Evolutionary conservation across 2,113 vertebrate genomes (phyloP).

Genomic region (Thymallus thymallus): DNA sequence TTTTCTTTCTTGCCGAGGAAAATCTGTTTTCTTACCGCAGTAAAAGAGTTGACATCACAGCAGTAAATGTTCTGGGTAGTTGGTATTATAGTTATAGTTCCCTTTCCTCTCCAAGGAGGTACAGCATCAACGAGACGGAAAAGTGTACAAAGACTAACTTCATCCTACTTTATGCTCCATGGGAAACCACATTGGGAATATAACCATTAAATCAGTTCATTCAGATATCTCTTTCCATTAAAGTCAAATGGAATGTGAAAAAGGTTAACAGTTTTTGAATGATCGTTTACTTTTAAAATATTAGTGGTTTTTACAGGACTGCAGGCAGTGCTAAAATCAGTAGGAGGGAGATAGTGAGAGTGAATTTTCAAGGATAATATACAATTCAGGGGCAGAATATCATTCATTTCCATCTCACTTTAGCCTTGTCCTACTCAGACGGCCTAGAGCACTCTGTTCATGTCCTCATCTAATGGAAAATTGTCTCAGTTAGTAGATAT

Average conservation of each 20-base stretch:
- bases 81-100: background rate
- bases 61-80: background rate
- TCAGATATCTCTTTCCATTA: background rate
- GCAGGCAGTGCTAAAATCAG: background rate
- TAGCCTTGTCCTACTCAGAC: slow-evolving; percentile 47
- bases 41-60: background rate
- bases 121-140: background rate
- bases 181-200: background rate
- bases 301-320: background rate
- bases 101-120: background rate
- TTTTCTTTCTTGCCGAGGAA: too few species aligned
- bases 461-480: slow-evolving; percentile 60
- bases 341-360: background rate
- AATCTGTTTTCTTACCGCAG: background rate
- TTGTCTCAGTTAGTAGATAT: slow-evolving; percentile 42
- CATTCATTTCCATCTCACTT: slow-evolving; percentile 33
- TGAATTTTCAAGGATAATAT: slow-evolving; percentile 21
- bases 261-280: background rate
- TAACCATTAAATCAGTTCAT: background rate
- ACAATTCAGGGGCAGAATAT: slow-evolving; percentile 1
- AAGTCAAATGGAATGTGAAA: background rate
- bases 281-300: slow-evolving; percentile 1
- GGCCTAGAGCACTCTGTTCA: slow-evolving; percentile 58
- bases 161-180: background rate
- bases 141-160: background rate